Evolutionary conservation across 2,888 invertebrate species (phyloP), one percentile per base, ranked within the genome.

Genomic region (Oscheius sp.): DNA sequence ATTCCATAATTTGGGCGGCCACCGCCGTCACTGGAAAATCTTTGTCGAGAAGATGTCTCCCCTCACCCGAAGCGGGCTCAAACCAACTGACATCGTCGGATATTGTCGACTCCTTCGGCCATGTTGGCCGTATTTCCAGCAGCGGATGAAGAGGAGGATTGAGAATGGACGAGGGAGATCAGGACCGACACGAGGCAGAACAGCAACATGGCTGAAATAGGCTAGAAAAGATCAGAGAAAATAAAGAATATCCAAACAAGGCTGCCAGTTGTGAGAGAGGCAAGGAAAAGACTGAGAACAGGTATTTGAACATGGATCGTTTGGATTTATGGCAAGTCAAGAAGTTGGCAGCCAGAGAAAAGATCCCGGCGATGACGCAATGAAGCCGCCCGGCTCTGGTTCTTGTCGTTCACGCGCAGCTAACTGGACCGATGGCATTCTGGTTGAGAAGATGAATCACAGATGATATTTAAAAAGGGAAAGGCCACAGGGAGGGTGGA

Each of bases 1-100:
- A 55, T 53, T 78, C 77, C 81, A 81, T 81, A 16, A 81, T 76
- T 53, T 75, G 73, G 0, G 78, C 70, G 2, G 81, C 81, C 13
- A 81, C 75, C 1, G 79, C 81, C 21, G 75, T 75, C 29, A 81
- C 81, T 81, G 43, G 71, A 81, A 66, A 35, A 16, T 21, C 23
- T 2, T 35, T 29, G 16, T 61, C 16, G n/a, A 9, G 12, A 25
- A 25, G 21, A 13, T 16, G 43, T 16, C 45, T 12, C 52, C 66
- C 66, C 52, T 49, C 52, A 52, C n/a, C 49, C 29, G 66, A 25
- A 21, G 49, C 66, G 7, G 21, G 18, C 35, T 58, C 41, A 61
- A 61, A 61, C 21, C 29, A 66, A 66, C 66, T 66, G 66, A 66
- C 66, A 49, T 52, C 49, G 46, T 66, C 66, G 46, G 55, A 69